phyloP scores from a whole-genome alignment of 1,140 invertebrate genomes.

The Pseudachorutes palmiensis region DNA sequence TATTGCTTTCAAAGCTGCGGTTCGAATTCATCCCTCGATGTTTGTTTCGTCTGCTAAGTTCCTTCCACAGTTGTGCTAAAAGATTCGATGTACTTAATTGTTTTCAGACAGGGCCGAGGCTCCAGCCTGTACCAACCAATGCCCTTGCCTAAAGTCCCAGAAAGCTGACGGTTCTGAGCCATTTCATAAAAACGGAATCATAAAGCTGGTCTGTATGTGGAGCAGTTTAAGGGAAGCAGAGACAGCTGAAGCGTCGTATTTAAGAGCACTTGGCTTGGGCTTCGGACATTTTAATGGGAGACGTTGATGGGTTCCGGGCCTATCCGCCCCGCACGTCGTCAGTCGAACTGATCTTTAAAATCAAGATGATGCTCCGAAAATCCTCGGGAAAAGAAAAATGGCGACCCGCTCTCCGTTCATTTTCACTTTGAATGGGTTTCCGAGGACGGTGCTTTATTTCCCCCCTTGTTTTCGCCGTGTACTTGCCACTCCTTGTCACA shows the following conservation, averaged over 20 bases:
- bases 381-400: not conserved
- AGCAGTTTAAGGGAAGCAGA: not conserved
- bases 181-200: not conserved
- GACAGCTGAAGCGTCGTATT: too few species aligned
- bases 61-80: too few species aligned
- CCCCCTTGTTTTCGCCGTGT: not conserved
- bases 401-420: not conserved
- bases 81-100: too few species aligned
- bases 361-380: not conserved
- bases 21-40: too few species aligned
- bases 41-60: too few species aligned
- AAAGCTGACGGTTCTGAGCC: not conserved
- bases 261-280: not conserved
- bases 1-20: too few species aligned
- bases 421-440: not conserved
- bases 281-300: not conserved
- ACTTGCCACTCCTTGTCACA: slow-evolving; percentile 1
- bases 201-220: not conserved
- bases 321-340: not conserved
- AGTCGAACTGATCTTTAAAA: not conserved
- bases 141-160: too few species aligned
- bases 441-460: not conserved
- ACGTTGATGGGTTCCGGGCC: not conserved
- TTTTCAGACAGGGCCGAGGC: not conserved
- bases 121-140: not conserved